Percentiles rank a stretch among this genome's conserved stretches.
phyloP scores from a whole-genome alignment of 2,888 invertebrate species.

The Drosophila mimica region DNA sequence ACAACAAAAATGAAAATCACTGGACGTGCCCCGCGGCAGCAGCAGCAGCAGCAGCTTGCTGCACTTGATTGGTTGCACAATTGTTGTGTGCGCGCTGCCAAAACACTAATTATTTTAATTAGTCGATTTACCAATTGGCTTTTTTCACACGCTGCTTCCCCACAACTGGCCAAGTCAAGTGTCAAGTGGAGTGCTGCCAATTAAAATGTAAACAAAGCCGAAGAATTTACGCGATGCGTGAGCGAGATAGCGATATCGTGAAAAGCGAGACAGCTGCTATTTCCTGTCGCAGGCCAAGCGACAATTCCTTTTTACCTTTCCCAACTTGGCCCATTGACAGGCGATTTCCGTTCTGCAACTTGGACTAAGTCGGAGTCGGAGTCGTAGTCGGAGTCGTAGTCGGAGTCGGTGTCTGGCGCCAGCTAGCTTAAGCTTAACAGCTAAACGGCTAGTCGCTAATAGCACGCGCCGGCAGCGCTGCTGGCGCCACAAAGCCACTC shows the following conservation, averaged over 20 bases:
- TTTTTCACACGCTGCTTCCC: conserved; percentile 51
- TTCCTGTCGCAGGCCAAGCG: conserved; percentile 52
- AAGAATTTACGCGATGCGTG: conserved; percentile 3
- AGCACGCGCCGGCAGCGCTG: conserved; percentile 66
- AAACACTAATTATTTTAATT: conserved; percentile 74
- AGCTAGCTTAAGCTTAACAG: conserved; percentile 23
- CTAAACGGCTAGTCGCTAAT: conserved; percentile 21
- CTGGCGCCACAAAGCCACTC: conserved; percentile 73
- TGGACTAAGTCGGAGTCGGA: not conserved
- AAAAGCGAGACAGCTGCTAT: conserved; percentile 25
- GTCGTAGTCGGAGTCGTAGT: not conserved
- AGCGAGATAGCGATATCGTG: not conserved
- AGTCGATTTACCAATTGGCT: conserved; percentile 58
- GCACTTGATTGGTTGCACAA: conserved; percentile 52
- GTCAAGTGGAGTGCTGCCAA: conserved; percentile 35
- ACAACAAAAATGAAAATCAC: conserved; percentile 17
- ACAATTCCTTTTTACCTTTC: conserved; percentile 47
- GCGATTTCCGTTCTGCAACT: conserved; percentile 66
- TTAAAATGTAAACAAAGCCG: conserved; percentile 52
- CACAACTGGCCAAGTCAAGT: not conserved
- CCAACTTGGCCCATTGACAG: conserved; percentile 66
- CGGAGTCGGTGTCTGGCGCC: conserved; percentile 51
- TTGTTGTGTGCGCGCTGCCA: conserved; percentile 26
- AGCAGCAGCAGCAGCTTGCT: conserved; percentile 25
- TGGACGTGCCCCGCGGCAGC: conserved; percentile 26